Percentiles rank a stretch among this genome's conserved stretches.
Conservation (phyloP, 2,888 invertebrate species). For the Pandemis cinnamomeana region DNA sequence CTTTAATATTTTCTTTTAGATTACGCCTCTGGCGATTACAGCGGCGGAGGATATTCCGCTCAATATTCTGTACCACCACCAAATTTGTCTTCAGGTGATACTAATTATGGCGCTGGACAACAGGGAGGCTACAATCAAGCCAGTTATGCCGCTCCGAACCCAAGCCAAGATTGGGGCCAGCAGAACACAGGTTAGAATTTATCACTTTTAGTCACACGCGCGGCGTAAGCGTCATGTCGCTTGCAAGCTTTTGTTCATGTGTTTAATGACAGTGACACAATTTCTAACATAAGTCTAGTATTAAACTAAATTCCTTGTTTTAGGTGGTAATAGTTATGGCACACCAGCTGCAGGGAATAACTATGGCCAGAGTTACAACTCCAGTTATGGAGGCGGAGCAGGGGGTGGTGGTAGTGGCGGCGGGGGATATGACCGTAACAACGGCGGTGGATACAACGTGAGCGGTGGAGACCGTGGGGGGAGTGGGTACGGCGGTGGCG, state of each 20-base stretch:
- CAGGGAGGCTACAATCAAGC: constrained; percentile 69
- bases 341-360: constrained; percentile 63
- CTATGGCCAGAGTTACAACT: constrained; percentile 69
- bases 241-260: not conserved
- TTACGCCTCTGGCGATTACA: constrained; percentile 71
- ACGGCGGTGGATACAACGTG: constrained; percentile 51
- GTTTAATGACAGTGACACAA: not conserved
- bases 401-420: constrained; percentile 54
- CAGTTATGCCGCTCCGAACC: constrained; percentile 63
- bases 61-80: constrained; percentile 80
- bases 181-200: constrained; percentile 62
- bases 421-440: constrained; percentile 58
- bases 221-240: not conserved
- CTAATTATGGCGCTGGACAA: constrained; percentile 64
- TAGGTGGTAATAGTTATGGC: constrained; percentile 67
- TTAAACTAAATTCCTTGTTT: constrained; percentile 21
- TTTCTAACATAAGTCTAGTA: not conserved
- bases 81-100: constrained; percentile 71
- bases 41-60: constrained; percentile 71
- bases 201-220: constrained; percentile 10
- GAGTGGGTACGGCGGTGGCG: constrained; percentile 52
- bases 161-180: constrained; percentile 71
- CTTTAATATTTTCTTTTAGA: constrained; percentile 50
- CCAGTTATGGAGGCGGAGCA: constrained; percentile 64
- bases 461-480: constrained; percentile 54